These are phyloP conservation scores for Chamaea fasciata DNA, from an alignment of 2,113 vertebrate species.

Conservation along the genomic window DNA sequence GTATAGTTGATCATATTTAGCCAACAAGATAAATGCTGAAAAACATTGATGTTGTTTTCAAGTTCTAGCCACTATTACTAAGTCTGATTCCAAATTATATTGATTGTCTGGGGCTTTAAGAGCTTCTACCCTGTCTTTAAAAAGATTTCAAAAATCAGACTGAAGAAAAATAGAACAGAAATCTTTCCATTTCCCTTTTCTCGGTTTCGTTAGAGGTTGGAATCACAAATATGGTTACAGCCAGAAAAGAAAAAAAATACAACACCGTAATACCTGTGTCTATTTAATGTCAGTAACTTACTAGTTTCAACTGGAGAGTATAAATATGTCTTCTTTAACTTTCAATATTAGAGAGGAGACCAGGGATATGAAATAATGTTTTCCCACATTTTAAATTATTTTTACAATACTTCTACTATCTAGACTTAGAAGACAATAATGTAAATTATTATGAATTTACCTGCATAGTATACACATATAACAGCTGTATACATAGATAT, in stretches of 20 bases:
- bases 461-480: not conserved
- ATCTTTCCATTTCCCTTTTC: not conserved
- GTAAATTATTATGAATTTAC: not conserved
- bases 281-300: not conserved
- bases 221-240: not conserved
- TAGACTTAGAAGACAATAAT: not conserved
- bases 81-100: not conserved
- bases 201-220: not conserved
- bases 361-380: not conserved
- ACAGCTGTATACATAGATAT: not conserved
- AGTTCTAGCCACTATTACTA: not conserved
- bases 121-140: not conserved
- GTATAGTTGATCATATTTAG: not conserved
- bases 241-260: not conserved
- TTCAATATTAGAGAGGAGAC: not conserved
- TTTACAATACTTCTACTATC: not conserved
- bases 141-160: not conserved
- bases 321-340: not conserved
- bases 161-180: not conserved
- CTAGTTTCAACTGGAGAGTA: not conserved
- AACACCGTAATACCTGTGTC: not conserved
- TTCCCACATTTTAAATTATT: not conserved
- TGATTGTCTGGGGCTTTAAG: not conserved
- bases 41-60: not conserved
- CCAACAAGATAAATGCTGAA: not conserved